phyloP scores from a whole-genome alignment of 2,797 vertebrate genomes.

The Girardinus metallicus region DNA sequence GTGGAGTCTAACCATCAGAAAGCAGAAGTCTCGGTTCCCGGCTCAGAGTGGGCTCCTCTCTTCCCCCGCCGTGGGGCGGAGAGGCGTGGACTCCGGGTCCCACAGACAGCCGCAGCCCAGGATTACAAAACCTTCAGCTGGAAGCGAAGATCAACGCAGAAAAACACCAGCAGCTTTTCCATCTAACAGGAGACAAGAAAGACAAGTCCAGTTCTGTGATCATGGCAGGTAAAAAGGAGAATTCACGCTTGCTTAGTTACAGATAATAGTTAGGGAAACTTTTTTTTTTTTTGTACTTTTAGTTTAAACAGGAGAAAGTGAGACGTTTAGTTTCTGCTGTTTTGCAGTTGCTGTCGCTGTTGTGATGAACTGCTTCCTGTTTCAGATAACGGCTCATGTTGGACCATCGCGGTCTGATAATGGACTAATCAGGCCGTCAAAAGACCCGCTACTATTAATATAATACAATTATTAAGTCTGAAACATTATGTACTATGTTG shows the following conservation, averaged over 20 bases:
- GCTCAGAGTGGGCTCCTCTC: not conserved
- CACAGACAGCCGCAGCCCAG: not conserved
- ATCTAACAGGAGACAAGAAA: not conserved
- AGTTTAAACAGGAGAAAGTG: not conserved
- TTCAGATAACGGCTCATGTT: constrained; percentile 1
- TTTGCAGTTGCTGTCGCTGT: not conserved
- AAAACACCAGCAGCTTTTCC: not conserved
- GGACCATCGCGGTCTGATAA: not conserved
- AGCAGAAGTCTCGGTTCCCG: not conserved
- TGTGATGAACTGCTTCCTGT: constrained; percentile 5
- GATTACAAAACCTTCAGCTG: constrained; percentile 32
- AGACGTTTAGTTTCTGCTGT: not conserved
- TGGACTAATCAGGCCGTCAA: not conserved
- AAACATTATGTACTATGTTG: not conserved
- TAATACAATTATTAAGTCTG: not conserved
- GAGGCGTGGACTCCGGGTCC: not conserved
- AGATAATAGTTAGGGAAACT: not conserved
- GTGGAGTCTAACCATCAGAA: not conserved
- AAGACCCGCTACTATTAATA: not conserved
- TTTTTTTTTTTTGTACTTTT: not conserved
- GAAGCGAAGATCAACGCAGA: not conserved
- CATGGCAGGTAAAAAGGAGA: constrained; percentile 55
- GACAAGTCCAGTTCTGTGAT: not conserved
- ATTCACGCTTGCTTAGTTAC: not conserved
- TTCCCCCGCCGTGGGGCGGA: not conserved